Evolutionary conservation across 1,140 invertebrate species (phyloP).

Genomic region (Eriosoma lanigerum): DNA sequence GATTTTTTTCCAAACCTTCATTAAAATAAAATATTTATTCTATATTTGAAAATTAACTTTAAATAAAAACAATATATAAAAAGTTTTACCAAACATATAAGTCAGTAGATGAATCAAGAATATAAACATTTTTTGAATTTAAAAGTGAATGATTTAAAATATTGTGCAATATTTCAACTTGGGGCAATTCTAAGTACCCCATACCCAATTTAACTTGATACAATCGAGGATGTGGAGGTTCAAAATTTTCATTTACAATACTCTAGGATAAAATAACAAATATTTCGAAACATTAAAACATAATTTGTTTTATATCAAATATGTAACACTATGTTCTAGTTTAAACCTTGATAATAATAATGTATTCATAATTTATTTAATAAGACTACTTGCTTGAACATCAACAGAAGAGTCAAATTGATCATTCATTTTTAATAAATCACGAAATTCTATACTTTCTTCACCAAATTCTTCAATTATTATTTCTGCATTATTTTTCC

Average conservation of each 20-base stretch:
- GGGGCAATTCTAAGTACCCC: constrained; percentile 97
- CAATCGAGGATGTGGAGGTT: constrained; percentile 74
- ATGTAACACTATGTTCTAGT: neutral
- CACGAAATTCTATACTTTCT: constrained; percentile 86
- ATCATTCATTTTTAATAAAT: constrained; percentile 64
- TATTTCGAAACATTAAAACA: neutral
- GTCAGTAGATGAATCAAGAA: constrained; percentile 93
- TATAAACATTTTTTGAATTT: constrained; percentile 93
- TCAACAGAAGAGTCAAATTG: constrained; percentile 56
- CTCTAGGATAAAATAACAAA: constrained; percentile 59
- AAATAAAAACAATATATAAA: constrained; percentile 49
- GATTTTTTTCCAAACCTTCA: constrained; percentile 96
- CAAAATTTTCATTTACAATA: constrained; percentile 78
- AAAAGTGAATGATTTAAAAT: constrained; percentile 75
- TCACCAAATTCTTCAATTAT: constrained; percentile 78
- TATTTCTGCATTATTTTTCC: constrained; percentile 93
- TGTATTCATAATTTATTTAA: neutral
- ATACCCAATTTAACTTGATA: constrained; percentile 96
- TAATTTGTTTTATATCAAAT: neutral
- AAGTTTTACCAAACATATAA: constrained; percentile 90
- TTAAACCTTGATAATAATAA: neutral
- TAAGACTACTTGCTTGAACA: constrained; percentile 5
- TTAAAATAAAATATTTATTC: constrained; percentile 42
- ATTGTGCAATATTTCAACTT: constrained; percentile 82
- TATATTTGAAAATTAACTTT: too few species aligned